Conservation (phyloP, 2,797 vertebrate species). For the Lacerta bilineata region DNA sequence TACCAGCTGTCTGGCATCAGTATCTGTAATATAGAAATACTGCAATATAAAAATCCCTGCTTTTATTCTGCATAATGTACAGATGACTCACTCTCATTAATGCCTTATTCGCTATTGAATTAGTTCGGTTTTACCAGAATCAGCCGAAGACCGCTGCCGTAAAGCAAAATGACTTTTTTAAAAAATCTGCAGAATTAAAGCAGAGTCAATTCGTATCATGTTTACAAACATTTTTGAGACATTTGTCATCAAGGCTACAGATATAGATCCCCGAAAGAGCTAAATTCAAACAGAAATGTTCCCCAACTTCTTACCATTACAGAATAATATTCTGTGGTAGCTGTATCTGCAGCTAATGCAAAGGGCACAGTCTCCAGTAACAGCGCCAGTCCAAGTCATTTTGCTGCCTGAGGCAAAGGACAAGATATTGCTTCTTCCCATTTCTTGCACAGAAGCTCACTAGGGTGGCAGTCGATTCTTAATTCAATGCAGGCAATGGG, state of each 20-base stretch:
- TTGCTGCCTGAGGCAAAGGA: no score
- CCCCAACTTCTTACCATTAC: background rate
- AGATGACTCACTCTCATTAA: background rate
- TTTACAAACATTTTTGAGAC: background rate
- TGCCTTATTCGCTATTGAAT: background rate
- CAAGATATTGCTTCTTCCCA: no score
- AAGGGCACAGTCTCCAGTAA: no score
- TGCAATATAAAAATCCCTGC: background rate
- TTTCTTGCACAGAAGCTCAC: no score
- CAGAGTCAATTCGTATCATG: background rate
- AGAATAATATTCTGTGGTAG: background rate
- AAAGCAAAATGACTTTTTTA: background rate
- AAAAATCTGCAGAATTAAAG: conserved; percentile 14
- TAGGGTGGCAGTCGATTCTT: no score
- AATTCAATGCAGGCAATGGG: no score
- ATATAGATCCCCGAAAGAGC: no score
- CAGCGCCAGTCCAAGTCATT: no score
- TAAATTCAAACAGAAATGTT: background rate
- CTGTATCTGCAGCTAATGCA: no score
- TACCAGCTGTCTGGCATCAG: background rate
- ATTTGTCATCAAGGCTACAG: no score
- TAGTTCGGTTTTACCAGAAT: background rate
- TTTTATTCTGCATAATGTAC: background rate
- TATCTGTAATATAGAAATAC: background rate
- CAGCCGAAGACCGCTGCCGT: background rate